Evolutionary conservation across 2,888 invertebrate species (phyloP).

Genomic region (Oligia strigilis): DNA sequence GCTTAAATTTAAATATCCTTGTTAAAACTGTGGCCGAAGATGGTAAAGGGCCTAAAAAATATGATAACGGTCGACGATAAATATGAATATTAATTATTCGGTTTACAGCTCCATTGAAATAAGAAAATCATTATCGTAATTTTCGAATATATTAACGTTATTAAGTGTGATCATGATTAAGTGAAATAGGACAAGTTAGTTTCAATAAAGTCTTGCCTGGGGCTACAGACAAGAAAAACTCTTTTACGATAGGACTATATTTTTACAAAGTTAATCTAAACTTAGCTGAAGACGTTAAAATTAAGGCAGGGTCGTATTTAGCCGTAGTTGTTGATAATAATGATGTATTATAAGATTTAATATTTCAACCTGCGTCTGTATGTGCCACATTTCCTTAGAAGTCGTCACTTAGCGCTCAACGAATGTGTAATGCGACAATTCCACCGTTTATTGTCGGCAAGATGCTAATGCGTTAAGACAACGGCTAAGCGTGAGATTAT

Average conservation of each 20-base stretch:
- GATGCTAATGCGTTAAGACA: slow-evolving; percentile 60
- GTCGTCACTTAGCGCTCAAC: slow-evolving; percentile 43
- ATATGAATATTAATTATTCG: slow-evolving; percentile 21
- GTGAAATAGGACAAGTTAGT: slow-evolving; percentile 19
- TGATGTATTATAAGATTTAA: slow-evolving; percentile 29
- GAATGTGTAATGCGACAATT: slow-evolving; percentile 50
- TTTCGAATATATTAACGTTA: slow-evolving; percentile 16
- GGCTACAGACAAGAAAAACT: neutral
- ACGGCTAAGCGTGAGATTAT: slow-evolving; percentile 68
- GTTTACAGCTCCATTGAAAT: slow-evolving; percentile 24
- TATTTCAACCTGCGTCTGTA: slow-evolving; percentile 14
- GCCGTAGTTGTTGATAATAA: slow-evolving; percentile 11
- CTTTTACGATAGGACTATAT: neutral
- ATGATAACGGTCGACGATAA: neutral
- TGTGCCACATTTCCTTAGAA: slow-evolving; percentile 49
- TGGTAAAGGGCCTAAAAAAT: slow-evolving; percentile 2
- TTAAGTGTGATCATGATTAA: slow-evolving; percentile 25
- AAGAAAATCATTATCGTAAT: slow-evolving; percentile 24
- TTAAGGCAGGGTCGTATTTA: neutral
- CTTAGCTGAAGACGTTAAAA: neutral
- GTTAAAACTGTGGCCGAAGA: slow-evolving; percentile 3
- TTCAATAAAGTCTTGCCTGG: slow-evolving; percentile 1
- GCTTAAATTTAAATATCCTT: slow-evolving; percentile 51
- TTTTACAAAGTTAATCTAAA: neutral
- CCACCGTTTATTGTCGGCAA: slow-evolving; percentile 62